Base-by-base conservation (phyloP, 2,888 invertebrate species). In the Artemia sinica region DNA sequence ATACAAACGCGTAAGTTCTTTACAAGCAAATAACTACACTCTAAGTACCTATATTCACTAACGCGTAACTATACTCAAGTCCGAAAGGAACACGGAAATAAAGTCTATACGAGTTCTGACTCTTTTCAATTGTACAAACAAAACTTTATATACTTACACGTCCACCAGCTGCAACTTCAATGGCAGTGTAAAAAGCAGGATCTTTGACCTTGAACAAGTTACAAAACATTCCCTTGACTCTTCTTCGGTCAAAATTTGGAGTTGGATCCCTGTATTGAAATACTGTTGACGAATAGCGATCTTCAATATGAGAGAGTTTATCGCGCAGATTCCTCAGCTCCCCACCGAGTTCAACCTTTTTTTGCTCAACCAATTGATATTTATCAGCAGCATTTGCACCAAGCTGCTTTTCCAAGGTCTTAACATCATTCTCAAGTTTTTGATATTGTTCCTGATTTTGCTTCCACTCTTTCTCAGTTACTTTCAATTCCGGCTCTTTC, bases 161-260 rank as follows among this genome's bases (percentile, higher is more conserved):
- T 71, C 87, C 89, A 9, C 92, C 92, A 14, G 90, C 91, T 10
- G 87, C 86, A 18, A 87, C 86, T 77, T 93, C 91, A 69, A 96
- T 77, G 3, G 95, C 95, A 66, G 86, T 84, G 68, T 86, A 86
- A 75, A 85, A 83, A 48, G 77, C 78, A 3, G 82, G 81, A 80
- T 70, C 87, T 69, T 81, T 83, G 0, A 94, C 83, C 52, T 82
- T 82, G 69, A 97, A 83, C 72, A 94, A 79, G 72, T 87, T 84
- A 73, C 89, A 89, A 0, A 92, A 50, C 49, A 63, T 51, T 41
- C 70, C 70, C 52, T 76, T 74, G 9, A 91, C 87, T 71, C 82
- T 81, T 0, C 77, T 75, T 2, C 80, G 78, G 75, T 88, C 83
- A 75, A 90, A 92, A 78, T 85, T 83, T 0, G 82, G 82, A 72